Evolutionary conservation across 2,888 invertebrate genomes (phyloP).

Genomic region (Parnassius orleans): DNA sequence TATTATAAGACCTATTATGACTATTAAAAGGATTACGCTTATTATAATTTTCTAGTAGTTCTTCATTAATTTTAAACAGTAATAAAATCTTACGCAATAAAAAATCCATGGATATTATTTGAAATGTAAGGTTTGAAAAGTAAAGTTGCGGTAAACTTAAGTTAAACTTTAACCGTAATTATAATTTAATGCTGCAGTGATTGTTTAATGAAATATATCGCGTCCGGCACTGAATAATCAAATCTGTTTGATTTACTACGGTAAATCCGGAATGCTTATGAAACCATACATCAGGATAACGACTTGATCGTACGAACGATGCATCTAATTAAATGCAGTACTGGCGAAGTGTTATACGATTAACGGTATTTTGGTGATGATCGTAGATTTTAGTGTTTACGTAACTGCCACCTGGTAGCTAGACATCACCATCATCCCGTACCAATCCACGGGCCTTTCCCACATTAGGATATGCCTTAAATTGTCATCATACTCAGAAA

Average conservation of each 20-base stretch:
- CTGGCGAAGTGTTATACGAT: constrained; percentile 4
- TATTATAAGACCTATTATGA: too few species aligned
- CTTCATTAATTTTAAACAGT: too few species aligned
- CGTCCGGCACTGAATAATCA: constrained; percentile 61
- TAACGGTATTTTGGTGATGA: not conserved
- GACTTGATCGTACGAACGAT: constrained; percentile 48
- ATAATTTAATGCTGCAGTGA: constrained; percentile 11
- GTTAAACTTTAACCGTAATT: constrained; percentile 14
- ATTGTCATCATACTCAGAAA: not conserved
- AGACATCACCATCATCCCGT: too few species aligned
- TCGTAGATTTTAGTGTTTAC: not conserved
- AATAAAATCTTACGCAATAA: too few species aligned
- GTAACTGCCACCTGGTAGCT: not conserved
- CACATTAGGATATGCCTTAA: too few species aligned
- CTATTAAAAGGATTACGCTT: too few species aligned
- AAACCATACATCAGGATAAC: constrained; percentile 53
- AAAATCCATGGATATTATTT: too few species aligned
- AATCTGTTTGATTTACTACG: constrained; percentile 72
- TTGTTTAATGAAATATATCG: constrained; percentile 23
- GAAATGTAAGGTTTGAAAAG: too few species aligned
- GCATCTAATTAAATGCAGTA: constrained; percentile 24
- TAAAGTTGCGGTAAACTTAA: not conserved
- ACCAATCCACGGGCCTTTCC: too few species aligned
- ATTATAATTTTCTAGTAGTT: too few species aligned
- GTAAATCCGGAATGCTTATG: constrained; percentile 64